Evolutionary conservation across 1,140 invertebrate genomes (phyloP).

Genomic region (Sycobia sp.): DNA sequence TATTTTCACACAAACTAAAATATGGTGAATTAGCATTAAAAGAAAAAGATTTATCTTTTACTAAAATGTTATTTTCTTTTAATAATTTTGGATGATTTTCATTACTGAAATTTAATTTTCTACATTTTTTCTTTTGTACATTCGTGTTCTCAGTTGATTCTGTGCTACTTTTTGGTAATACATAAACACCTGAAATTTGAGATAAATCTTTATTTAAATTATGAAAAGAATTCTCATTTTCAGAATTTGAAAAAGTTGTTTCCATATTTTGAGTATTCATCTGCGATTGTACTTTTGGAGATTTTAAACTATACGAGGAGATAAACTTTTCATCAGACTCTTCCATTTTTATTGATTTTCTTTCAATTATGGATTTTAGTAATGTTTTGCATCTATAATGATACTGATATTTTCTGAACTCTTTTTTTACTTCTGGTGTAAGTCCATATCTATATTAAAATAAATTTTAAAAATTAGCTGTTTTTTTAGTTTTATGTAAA

Average conservation of each 20-base stretch:
- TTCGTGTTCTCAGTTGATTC: neutral
- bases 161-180: neutral
- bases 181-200: neutral
- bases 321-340: neutral
- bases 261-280: neutral
- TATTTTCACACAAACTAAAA: neutral
- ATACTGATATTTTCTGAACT: neutral
- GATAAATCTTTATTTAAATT: neutral
- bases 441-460: constrained; percentile 11
- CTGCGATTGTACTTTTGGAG: neutral
- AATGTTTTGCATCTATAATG: neutral
- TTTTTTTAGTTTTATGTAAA: too few species aligned
- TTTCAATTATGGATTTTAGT: neutral
- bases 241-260: neutral
- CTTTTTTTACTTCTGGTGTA: constrained; percentile 1
- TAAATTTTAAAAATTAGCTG: neutral
- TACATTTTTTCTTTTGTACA: neutral
- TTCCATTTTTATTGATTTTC: neutral
- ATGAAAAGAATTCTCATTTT: neutral
- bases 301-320: too few species aligned
- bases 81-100: neutral
- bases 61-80: neutral
- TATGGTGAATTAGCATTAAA: neutral
- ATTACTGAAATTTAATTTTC: neutral
- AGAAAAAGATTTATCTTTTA: neutral